Conservation (phyloP, 2,113 vertebrate genomes). For the Oceanodroma tethys region DNA sequence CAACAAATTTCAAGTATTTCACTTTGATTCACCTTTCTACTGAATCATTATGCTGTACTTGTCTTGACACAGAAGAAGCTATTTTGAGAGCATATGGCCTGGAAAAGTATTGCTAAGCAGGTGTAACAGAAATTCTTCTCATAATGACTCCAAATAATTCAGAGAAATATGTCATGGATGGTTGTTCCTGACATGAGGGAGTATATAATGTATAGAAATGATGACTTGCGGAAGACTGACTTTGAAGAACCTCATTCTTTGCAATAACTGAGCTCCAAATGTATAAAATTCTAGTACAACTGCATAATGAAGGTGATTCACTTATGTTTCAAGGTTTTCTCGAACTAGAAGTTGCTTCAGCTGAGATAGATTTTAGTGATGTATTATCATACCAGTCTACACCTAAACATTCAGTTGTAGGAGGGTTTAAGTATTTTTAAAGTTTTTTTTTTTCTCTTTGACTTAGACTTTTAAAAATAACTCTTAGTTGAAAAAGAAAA, state of each 20-base stretch:
- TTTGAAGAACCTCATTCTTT: conserved; percentile 5
- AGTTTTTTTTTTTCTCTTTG: background rate
- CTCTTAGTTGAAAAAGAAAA: background rate
- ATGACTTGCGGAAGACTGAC: background rate
- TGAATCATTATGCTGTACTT: background rate
- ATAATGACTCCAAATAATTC: conserved; percentile 1
- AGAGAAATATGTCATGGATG: conserved; percentile 1
- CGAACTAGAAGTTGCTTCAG: background rate
- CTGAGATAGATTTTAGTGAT: background rate
- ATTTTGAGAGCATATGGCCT: conserved; percentile 22
- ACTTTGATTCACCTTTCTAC: background rate
- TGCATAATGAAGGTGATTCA: conserved; percentile 1
- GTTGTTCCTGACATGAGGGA: background rate
- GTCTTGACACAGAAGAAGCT: background rate
- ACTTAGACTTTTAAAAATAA: background rate
- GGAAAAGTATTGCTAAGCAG: conserved; percentile 15
- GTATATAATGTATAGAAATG: background rate
- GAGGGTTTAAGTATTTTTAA: background rate
- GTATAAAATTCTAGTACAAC: background rate
- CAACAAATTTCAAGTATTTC: background rate
- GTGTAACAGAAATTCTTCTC: background rate
- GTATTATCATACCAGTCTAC: background rate
- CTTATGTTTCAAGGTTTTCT: background rate
- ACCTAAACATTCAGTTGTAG: background rate
- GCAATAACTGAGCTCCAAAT: background rate